These are phyloP conservation scores for Xanthia icteritia DNA, from an alignment of 2,888 invertebrate genomes.

Conservation along the genomic window DNA sequence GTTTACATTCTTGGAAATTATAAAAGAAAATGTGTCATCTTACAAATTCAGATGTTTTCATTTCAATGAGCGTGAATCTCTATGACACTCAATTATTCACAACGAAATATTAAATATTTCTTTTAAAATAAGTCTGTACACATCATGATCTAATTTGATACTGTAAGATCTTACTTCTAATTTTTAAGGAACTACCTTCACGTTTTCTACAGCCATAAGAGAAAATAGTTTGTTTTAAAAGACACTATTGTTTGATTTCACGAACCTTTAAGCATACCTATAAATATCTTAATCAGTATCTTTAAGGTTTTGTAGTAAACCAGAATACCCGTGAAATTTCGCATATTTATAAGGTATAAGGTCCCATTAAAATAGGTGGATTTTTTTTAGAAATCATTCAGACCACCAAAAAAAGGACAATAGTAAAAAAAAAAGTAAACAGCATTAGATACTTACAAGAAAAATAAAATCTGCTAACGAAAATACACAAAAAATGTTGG, in stretches of 20 bases:
- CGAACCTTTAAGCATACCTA: too few relatives aligned
- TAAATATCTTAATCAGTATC: not conserved
- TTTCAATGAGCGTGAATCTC: slow-evolving; percentile 32
- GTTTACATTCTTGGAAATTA: slow-evolving; percentile 36
- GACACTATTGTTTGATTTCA: not conserved
- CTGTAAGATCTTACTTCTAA: not conserved
- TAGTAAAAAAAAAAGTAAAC: too few relatives aligned
- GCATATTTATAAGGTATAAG: too few relatives aligned
- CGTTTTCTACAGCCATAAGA: not conserved
- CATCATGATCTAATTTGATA: slow-evolving; percentile 19
- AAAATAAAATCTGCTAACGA: too few relatives aligned
- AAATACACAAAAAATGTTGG: too few relatives aligned
- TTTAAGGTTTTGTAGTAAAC: not conserved
- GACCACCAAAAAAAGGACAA: too few relatives aligned
- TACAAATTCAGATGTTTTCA: slow-evolving; percentile 39
- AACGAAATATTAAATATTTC: slow-evolving; percentile 7
- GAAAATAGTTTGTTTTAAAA: not conserved
- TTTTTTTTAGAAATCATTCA: too few relatives aligned
- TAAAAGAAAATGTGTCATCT: slow-evolving; percentile 33
- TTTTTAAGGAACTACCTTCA: not conserved
- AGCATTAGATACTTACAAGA: too few relatives aligned
- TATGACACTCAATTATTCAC: slow-evolving; percentile 49
- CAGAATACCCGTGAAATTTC: too few relatives aligned
- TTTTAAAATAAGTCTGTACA: slow-evolving; percentile 14
- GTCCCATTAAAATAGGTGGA: too few relatives aligned